Conservation (phyloP, 2,888 invertebrate species). For the Strigamia transsilvanica region DNA sequence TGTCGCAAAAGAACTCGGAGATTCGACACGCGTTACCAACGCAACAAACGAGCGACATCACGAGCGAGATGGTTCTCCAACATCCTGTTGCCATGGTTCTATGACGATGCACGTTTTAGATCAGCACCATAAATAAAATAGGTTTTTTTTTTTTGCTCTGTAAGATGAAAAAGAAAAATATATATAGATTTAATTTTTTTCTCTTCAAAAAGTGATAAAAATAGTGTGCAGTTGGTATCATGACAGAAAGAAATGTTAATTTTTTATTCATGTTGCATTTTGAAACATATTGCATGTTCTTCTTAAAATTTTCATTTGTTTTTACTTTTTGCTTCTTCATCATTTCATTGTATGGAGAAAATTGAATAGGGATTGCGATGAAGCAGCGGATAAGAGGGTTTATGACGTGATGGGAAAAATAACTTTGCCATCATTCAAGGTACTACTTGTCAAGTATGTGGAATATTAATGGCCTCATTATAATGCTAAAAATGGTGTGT, state of each 20-base stretch:
- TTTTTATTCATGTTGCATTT: background rate
- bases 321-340: background rate
- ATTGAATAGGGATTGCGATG: background rate
- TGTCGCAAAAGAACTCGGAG: conserved; percentile 74
- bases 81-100: conserved; percentile 47
- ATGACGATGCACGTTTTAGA: conserved; percentile 42
- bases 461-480: conserved; percentile 15
- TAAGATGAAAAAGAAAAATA: background rate
- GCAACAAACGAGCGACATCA: conserved; percentile 48
- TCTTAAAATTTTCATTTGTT: background rate
- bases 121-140: conserved; percentile 47
- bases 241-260: background rate
- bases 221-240: background rate
- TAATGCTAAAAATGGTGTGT: background rate
- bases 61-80: conserved; percentile 44
- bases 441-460: background rate
- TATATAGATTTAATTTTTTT: background rate
- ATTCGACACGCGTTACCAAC: conserved; percentile 72
- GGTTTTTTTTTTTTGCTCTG: background rate
- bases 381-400: conserved; percentile 10
- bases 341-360: background rate
- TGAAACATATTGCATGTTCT: conserved; percentile 9
- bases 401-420: conserved; percentile 7
- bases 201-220: background rate
- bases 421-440: background rate